Evolutionary conservation across 2,888 invertebrate species (phyloP).

Genomic region (Chesias legatella): DNA sequence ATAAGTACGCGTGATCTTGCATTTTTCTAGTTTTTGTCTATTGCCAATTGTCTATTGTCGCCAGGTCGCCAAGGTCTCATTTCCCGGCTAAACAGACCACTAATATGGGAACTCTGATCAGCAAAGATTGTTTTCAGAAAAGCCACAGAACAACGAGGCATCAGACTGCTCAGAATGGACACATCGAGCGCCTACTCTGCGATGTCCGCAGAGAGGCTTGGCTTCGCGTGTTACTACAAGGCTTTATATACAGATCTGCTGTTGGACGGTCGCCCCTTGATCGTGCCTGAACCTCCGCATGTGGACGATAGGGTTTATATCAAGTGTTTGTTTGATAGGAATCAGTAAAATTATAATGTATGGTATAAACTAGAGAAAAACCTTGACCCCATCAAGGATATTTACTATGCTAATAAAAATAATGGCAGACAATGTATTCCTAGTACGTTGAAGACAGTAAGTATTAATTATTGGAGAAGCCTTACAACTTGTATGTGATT

Average conservation of each 20-base stretch:
- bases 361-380: no score
- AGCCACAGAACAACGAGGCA: conserved; percentile 71
- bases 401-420: no score
- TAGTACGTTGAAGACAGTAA: no score
- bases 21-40: no score
- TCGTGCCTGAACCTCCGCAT: conserved; percentile 85
- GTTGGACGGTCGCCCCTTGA: conserved; percentile 80
- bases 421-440: no score
- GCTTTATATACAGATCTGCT: conserved; percentile 84
- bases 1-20: no score
- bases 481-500: no score
- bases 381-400: no score
- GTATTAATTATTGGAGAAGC: no score
- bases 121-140: conserved; percentile 68
- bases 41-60: no score
- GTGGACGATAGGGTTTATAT: conserved; percentile 79
- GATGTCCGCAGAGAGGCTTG: conserved; percentile 84
- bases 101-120: background rate
- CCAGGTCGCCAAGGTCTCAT: no score
- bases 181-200: conserved; percentile 90
- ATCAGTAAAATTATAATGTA: conserved; percentile 1
- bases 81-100: no score
- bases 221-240: conserved; percentile 84
- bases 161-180: conserved; percentile 83
- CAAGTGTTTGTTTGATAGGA: conserved; percentile 52